Percentiles rank a stretch among this genome's conserved stretches.
phyloP scores from a whole-genome alignment of 2,888 invertebrate species.

The Notodonta ziczac region DNA sequence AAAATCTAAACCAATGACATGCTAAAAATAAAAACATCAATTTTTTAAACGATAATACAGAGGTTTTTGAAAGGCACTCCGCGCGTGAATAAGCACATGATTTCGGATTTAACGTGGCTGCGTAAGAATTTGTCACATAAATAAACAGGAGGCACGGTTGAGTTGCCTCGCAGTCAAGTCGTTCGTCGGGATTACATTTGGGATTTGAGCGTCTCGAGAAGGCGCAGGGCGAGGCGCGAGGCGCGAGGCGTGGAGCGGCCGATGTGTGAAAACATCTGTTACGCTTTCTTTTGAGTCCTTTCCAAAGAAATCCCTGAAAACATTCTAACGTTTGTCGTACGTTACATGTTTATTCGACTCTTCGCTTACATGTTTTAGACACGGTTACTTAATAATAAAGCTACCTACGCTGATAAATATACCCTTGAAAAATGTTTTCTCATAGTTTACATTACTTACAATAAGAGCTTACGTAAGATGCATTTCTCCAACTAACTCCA shows the following conservation, averaged over 20 bases:
- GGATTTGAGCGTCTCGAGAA: conserved; percentile 69
- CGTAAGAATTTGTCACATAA: conserved; percentile 82
- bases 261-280: conserved; percentile 81
- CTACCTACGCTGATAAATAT: too few relatives aligned
- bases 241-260: conserved; percentile 45
- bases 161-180: conserved; percentile 69
- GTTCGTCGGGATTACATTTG: conserved; percentile 77
- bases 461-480: too few relatives aligned
- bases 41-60: conserved; percentile 16
- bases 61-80: conserved; percentile 48
- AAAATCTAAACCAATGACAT: not conserved
- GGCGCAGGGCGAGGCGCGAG: conserved; percentile 27
- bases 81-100: conserved; percentile 63
- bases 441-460: too few relatives aligned
- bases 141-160: conserved; percentile 78
- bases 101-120: conserved; percentile 71
- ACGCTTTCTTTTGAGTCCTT: conserved; percentile 69
- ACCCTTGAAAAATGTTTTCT: too few relatives aligned
- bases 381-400: conserved; percentile 12
- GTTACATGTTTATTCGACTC: conserved; percentile 41
- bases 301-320: conserved; percentile 60
- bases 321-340: conserved; percentile 52
- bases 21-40: conserved; percentile 4
- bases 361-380: conserved; percentile 39
- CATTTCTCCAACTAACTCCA: too few relatives aligned